These are phyloP conservation scores for Myotis lucifugus DNA, from an alignment of 2,113 vertebrate species.

Conservation along the genomic window DNA sequence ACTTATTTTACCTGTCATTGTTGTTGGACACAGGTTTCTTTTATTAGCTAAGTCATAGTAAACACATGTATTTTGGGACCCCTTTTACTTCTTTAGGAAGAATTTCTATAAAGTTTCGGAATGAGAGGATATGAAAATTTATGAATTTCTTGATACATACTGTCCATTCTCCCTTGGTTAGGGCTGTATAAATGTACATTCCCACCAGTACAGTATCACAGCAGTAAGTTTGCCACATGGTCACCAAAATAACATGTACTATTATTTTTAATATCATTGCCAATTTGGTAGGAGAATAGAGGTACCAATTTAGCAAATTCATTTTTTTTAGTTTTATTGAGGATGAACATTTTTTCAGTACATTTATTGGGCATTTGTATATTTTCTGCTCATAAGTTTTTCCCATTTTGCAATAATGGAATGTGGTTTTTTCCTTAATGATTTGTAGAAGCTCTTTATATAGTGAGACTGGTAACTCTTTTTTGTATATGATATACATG, in stretches of 20 bases:
- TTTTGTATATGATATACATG: background rate
- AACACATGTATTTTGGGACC: background rate
- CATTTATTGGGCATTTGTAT: background rate
- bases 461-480: background rate
- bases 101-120: background rate
- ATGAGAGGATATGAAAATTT: background rate
- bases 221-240: background rate
- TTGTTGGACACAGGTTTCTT: background rate
- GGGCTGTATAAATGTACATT: background rate
- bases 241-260: background rate
- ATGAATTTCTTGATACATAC: background rate
- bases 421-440: background rate
- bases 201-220: background rate
- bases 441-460: slow-evolving; percentile 39
- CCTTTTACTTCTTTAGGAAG: background rate
- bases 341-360: slow-evolving; percentile 1
- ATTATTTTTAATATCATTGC: background rate
- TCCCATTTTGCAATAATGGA: background rate
- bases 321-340: background rate
- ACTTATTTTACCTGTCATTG: background rate
- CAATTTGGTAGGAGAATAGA: background rate
- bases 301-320: background rate
- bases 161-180: background rate
- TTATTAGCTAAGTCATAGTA: background rate
- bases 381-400: slow-evolving; percentile 15